Conservation (phyloP, 2,797 vertebrate species). For the Paramormyrops hopkinsi region DNA sequence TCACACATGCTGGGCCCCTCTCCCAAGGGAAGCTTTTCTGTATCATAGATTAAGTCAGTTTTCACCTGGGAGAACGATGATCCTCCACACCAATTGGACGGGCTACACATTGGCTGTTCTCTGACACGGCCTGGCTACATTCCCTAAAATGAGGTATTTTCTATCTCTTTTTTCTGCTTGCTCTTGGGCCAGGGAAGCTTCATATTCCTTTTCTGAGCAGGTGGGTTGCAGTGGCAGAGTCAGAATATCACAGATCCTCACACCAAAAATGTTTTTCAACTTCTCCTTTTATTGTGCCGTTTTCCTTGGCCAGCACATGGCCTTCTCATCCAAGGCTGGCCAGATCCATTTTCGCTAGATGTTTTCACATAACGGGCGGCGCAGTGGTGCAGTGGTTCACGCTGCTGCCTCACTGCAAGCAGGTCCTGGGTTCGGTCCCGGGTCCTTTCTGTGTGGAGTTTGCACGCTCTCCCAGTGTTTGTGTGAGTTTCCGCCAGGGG, state of each 20-base stretch:
- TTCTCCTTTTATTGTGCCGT: background rate
- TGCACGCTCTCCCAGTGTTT: background rate
- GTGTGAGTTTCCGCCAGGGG: background rate
- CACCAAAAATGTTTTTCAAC: background rate
- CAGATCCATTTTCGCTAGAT: background rate
- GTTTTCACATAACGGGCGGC: background rate
- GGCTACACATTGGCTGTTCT: background rate
- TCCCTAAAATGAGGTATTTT: background rate
- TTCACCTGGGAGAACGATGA: background rate
- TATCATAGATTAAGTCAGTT: background rate
- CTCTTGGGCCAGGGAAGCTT: background rate
- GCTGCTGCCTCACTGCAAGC: background rate
- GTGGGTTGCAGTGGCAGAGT: background rate
- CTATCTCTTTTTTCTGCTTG: background rate
- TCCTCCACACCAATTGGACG: background rate
- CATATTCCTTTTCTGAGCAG: background rate
- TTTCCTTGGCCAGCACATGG: background rate
- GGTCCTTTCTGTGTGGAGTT: background rate
- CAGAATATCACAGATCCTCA: background rate
- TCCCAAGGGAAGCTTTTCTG: background rate
- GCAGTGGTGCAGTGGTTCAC: background rate
- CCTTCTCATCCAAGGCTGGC: background rate
- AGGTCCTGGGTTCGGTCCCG: background rate
- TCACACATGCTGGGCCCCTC: background rate
- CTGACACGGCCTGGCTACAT: background rate